phyloP scores from a whole-genome alignment of 1,140 invertebrate species.

The Drosophila repleta region DNA sequence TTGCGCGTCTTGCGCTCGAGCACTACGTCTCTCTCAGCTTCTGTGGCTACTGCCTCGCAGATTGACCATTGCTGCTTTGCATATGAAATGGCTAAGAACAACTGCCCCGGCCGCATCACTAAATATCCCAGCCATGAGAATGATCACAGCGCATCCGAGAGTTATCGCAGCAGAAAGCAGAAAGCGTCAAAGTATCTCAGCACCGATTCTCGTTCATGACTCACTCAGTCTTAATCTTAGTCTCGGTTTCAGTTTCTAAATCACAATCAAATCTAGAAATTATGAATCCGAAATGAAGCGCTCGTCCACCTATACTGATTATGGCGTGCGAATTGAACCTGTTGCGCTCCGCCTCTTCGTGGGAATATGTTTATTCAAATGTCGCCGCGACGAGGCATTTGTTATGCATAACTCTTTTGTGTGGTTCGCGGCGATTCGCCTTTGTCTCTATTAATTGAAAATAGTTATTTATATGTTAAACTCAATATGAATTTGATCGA shows the following conservation, averaged over 20 bases:
- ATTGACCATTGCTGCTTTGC: conserved; percentile 61
- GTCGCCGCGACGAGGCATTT: conserved; percentile 33
- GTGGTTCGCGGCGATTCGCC: conserved; percentile 35
- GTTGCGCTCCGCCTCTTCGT: conserved; percentile 41
- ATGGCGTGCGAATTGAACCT: conserved; percentile 64
- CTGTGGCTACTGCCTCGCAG: conserved; percentile 5
- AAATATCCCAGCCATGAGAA: conserved; percentile 46
- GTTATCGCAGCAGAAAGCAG: conserved; percentile 52
- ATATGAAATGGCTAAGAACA: conserved; percentile 65
- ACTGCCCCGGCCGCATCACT: conserved; percentile 16
- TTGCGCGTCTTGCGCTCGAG: conserved; percentile 39
- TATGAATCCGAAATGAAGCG: conserved; percentile 66
- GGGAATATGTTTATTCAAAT: conserved; percentile 78
- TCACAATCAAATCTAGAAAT: conserved; percentile 72
- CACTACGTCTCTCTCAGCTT: conserved; percentile 6
- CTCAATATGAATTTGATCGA: conserved; percentile 62
- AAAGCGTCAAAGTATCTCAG: conserved; percentile 38
- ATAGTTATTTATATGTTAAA: conserved; percentile 78
- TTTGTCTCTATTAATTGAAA: conserved; percentile 74
- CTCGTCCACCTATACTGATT: conserved; percentile 4
- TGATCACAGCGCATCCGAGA: conserved; percentile 60
- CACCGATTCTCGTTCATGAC: conserved; percentile 48
- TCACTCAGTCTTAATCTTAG: conserved; percentile 37
- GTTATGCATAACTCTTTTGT: conserved; percentile 74
- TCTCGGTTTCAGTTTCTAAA: conserved; percentile 56